Percentiles rank a stretch among this genome's conserved stretches.
phyloP scores from a whole-genome alignment of 92 coral and sea anemone species.

The Zoanthus solanderi region DNA sequence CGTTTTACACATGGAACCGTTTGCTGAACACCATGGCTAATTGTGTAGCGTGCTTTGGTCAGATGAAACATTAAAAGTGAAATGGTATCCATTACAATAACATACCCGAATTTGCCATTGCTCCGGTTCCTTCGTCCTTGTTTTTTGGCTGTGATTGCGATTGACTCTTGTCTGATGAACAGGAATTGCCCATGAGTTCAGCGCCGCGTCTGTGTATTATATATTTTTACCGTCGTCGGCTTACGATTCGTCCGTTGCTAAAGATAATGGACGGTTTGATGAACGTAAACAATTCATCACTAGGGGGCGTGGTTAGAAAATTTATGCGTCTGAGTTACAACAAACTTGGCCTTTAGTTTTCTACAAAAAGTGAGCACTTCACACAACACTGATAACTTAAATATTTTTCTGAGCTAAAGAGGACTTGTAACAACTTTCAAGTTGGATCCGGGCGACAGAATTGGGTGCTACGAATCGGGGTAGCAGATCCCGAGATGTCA shows the following conservation, averaged over 20 bases:
- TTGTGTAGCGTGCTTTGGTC: background rate
- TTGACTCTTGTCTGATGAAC: slow-evolving; percentile 44
- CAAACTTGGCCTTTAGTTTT: background rate
- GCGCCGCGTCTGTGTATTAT: slow-evolving; percentile 42
- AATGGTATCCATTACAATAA: background rate
- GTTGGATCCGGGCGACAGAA: slow-evolving; percentile 6
- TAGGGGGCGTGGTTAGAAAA: slow-evolving; percentile 50
- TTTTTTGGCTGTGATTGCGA: background rate
- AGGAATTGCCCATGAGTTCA: slow-evolving; percentile 41
- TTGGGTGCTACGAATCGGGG: background rate
- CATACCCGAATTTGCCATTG: slow-evolving; percentile 48
- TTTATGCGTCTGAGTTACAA: slow-evolving; percentile 44
- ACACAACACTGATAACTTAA: background rate
- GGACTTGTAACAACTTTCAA: background rate
- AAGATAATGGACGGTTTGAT: slow-evolving; percentile 51
- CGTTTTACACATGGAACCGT: background rate
- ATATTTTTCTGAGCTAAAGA: background rate
- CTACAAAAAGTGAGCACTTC: slow-evolving; percentile 16
- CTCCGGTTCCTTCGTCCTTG: slow-evolving; percentile 1
- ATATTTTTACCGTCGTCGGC: slow-evolving; percentile 32
- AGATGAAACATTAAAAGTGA: background rate
- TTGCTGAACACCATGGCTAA: background rate
- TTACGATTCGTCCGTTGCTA: slow-evolving; percentile 57
- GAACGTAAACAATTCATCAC: slow-evolving; percentile 45
- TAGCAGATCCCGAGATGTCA: slow-evolving; percentile 7